Evolutionary conservation across 2,797 vertebrate species (phyloP).

Genomic region (Pagetopsis macropterus): DNA sequence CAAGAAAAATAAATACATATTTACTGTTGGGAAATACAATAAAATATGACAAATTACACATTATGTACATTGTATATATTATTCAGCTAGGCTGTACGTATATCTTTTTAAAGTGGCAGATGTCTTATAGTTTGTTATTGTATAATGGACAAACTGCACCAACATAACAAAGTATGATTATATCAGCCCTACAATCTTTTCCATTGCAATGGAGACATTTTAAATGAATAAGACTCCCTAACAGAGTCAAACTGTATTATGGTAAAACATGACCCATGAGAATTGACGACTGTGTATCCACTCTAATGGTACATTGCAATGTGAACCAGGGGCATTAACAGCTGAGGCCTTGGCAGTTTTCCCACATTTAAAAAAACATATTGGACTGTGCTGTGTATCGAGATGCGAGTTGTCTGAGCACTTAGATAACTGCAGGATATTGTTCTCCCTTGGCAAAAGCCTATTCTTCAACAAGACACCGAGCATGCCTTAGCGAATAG

Average conservation of each 20-base stretch:
- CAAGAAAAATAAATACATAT: too few species aligned
- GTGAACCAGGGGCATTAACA: conserved; percentile 47
- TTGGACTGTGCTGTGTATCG: conserved; percentile 47
- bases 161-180: background rate
- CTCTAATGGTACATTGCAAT: conserved; percentile 33
- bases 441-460: conserved; percentile 69
- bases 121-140: background rate
- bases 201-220: background rate
- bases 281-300: conserved; percentile 16
- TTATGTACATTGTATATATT: too few species aligned
- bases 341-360: conserved; percentile 66
- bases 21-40: too few species aligned
- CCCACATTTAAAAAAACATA: conserved; percentile 52
- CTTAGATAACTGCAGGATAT: conserved; percentile 74
- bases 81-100: too few species aligned
- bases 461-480: conserved; percentile 62
- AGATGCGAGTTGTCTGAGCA: conserved; percentile 52
- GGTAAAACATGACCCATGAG: conserved; percentile 30
- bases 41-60: too few species aligned
- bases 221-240: background rate
- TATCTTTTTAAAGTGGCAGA: background rate
- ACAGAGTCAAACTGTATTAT: conserved; percentile 14
- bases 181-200: background rate
- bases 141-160: background rate
- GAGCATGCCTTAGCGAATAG: conserved; percentile 40